Conservation (phyloP, 2,888 invertebrate genomes). For the Microplitis deprimator region DNA sequence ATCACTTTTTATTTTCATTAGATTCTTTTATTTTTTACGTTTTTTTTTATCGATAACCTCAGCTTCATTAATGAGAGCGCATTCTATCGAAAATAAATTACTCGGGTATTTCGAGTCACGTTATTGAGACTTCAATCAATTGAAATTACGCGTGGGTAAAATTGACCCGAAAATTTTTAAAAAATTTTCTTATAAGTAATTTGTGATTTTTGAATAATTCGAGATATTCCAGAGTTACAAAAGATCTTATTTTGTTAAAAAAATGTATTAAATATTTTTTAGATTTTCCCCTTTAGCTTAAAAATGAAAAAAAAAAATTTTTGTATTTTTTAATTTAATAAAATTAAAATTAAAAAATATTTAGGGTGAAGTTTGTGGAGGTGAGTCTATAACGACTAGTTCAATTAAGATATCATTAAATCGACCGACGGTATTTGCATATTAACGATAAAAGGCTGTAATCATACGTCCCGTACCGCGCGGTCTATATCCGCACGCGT, state of each 20-base stretch:
- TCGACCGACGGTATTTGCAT: slow-evolving; percentile 61
- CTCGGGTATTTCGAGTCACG: too few species aligned
- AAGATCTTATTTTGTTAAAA: too few species aligned
- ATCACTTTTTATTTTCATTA: slow-evolving; percentile 22
- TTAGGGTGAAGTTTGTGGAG: slow-evolving; percentile 44
- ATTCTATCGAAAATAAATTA: too few species aligned
- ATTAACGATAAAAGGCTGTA: slow-evolving; percentile 65
- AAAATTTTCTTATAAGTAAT: too few species aligned
- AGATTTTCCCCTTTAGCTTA: too few species aligned
- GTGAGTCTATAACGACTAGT: slow-evolving; percentile 64
- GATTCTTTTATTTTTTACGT: slow-evolving; percentile 28
- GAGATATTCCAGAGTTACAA: too few species aligned
- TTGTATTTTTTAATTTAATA: not conserved
- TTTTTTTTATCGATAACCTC: slow-evolving; percentile 24
- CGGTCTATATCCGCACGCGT: slow-evolving; percentile 15
- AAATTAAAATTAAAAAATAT: slow-evolving; percentile 19
- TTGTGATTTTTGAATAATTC: too few species aligned
- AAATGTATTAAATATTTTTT: too few species aligned
- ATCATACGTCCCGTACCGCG: slow-evolving; percentile 57
- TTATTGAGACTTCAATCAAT: not conserved
- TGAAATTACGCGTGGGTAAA: not conserved
- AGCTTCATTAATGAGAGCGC: not conserved
- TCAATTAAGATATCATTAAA: slow-evolving; percentile 67
- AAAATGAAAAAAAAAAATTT: too few species aligned
- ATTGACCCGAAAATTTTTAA: too few species aligned